phyloP scores from a whole-genome alignment of 2,797 vertebrate species.

The Premnoplex brunnescens region DNA sequence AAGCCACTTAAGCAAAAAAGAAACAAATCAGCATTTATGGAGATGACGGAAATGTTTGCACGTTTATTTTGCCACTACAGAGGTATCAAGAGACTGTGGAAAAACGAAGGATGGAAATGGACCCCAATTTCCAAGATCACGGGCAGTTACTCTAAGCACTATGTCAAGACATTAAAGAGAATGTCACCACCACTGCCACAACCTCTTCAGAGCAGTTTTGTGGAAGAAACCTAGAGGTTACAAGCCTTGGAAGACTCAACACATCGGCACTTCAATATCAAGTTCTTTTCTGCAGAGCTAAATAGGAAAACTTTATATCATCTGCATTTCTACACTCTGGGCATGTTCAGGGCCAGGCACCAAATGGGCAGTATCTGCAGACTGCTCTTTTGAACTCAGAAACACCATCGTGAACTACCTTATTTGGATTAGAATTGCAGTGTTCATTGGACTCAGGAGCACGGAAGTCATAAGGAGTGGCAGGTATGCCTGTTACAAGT shows the following conservation, averaged over 20 bases:
- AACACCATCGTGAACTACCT: background rate
- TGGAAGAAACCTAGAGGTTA: background rate
- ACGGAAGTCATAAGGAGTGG: accelerated
- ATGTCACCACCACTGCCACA: background rate
- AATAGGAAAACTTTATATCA: background rate
- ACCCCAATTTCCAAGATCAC: background rate
- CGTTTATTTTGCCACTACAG: background rate
- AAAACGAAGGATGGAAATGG: background rate
- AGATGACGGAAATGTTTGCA: background rate
- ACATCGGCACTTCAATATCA: background rate
- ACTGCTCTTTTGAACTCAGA: background rate
- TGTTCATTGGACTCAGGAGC: background rate
- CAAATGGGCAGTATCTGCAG: background rate
- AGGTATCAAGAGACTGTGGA: background rate
- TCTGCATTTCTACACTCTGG: background rate
- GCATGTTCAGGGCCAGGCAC: background rate
- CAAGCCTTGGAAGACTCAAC: background rate
- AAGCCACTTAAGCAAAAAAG: background rate
- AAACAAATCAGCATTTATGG: background rate
- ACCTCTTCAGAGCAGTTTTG: background rate
- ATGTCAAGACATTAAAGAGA: background rate
- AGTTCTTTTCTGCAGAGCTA: background rate
- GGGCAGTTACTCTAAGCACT: background rate
- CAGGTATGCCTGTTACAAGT: background rate
- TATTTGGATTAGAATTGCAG: background rate